Evolutionary conservation across 2,888 invertebrate species (phyloP).

Genomic region (Colletes collaris): DNA sequence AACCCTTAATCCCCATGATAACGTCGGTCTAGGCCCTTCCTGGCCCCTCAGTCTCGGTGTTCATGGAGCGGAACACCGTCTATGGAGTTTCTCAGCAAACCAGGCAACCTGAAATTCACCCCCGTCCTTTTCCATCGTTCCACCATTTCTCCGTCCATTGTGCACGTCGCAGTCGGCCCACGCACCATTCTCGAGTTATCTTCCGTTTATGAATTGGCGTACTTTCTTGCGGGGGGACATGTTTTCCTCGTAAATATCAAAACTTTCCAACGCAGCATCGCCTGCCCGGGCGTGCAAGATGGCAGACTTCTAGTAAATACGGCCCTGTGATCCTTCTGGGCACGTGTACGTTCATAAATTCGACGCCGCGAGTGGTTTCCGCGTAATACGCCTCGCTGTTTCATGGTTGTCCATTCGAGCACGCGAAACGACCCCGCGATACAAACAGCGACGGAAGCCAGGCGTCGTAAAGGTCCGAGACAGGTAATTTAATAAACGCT

Average conservation of each 20-base stretch:
- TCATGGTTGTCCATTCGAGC: slow-evolving; percentile 40
- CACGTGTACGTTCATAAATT: slow-evolving; percentile 72
- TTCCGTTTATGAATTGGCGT: slow-evolving; percentile 75
- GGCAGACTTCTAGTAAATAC: slow-evolving; percentile 58
- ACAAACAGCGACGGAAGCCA: not conserved
- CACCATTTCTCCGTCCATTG: slow-evolving; percentile 4
- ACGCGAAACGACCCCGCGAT: slow-evolving; percentile 35
- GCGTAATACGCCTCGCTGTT: slow-evolving; percentile 32
- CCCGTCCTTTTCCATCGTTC: not conserved
- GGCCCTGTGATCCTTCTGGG: slow-evolving; percentile 68
- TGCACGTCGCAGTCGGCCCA: slow-evolving; percentile 27
- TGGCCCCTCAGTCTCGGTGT: slow-evolving; percentile 10
- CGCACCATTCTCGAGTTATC: slow-evolving; percentile 67
- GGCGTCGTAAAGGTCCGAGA: slow-evolving; percentile 34
- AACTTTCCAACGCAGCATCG: slow-evolving; percentile 71
- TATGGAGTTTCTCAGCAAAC: slow-evolving; percentile 33
- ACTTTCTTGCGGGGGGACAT: slow-evolving; percentile 75
- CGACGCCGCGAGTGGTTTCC: slow-evolving; percentile 31
- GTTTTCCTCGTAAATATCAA: slow-evolving; percentile 77
- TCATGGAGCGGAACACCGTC: slow-evolving; percentile 45
- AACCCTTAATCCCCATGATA: slow-evolving; percentile 68
- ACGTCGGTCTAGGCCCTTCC: slow-evolving; percentile 37
- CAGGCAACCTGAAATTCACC: slow-evolving; percentile 31
- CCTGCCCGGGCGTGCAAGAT: slow-evolving; percentile 43
- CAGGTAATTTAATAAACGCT: slow-evolving; percentile 44